These are phyloP conservation scores for Natator depressus DNA, from an alignment of 2,113 vertebrate species.

Conservation along the genomic window DNA sequence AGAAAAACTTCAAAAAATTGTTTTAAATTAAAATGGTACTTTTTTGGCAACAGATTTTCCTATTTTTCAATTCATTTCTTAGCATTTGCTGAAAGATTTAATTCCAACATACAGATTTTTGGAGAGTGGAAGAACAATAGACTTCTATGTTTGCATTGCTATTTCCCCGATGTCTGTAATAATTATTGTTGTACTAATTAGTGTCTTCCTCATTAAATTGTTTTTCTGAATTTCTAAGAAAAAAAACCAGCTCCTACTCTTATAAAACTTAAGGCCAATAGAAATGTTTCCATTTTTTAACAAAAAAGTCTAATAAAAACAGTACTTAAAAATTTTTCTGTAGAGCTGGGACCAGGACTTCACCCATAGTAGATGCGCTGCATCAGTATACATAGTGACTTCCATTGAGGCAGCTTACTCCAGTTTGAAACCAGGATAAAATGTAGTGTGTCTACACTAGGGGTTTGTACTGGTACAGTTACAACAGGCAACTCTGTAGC, in stretches of 20 bases:
- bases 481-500: background rate
- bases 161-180: slow-evolving; percentile 68
- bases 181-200: slow-evolving; percentile 61
- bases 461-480: rapidly evolving
- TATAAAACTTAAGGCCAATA: background rate
- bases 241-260: background rate
- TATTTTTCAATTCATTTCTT: slow-evolving; percentile 31
- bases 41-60: too few relatives aligned
- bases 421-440: rapidly evolving
- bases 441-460: background rate
- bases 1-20: background rate
- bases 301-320: background rate
- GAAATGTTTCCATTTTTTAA: background rate
- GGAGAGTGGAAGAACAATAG: slow-evolving; percentile 35
- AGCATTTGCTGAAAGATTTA: slow-evolving; percentile 55
- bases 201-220: slow-evolving; percentile 69
- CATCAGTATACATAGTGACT: rapidly evolving
- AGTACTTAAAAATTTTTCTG: too few relatives aligned
- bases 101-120: slow-evolving; percentile 19
- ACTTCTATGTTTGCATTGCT: slow-evolving; percentile 74
- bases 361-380: background rate
- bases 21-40: too few relatives aligned
- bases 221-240: slow-evolving; percentile 50
- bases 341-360: background rate
- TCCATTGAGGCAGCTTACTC: background rate